Evolutionary conservation across 2,888 invertebrate genomes (phyloP).

Genomic region (Gasteruption jaculator): DNA sequence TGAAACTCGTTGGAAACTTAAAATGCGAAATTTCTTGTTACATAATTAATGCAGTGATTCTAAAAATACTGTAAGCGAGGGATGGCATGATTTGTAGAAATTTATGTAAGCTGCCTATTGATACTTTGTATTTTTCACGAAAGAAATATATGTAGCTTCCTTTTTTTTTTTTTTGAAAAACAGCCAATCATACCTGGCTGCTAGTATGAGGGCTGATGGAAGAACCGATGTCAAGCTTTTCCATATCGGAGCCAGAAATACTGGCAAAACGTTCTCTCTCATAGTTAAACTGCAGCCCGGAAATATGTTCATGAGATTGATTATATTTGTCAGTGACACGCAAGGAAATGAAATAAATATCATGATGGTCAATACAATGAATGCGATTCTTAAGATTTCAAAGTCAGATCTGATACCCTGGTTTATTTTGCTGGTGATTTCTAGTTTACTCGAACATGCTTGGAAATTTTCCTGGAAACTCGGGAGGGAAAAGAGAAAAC

Average conservation of each 20-base stretch:
- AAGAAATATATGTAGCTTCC: not conserved
- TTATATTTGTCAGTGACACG: no score
- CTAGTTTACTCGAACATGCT: no score
- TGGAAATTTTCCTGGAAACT: no score
- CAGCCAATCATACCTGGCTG: conserved; percentile 60
- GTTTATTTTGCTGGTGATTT: no score
- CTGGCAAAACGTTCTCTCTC: conserved; percentile 80
- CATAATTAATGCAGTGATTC: no score
- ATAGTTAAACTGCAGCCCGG: conserved; percentile 67
- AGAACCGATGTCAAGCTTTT: conserved; percentile 74
- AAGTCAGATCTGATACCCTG: no score
- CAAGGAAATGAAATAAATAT: no score
- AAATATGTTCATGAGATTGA: no score
- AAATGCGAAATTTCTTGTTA: no score
- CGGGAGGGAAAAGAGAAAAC: conserved; percentile 27
- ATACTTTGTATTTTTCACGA: conserved; percentile 7
- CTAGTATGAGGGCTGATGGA: conserved; percentile 72
- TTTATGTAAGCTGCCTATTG: not conserved
- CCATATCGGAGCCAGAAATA: conserved; percentile 77
- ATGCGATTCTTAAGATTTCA: no score
- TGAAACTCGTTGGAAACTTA: no score
- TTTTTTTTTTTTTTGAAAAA: conserved; percentile 3
- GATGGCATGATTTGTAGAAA: not conserved
- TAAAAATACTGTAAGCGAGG: not conserved
- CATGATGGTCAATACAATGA: no score